Conservation (phyloP, 2,113 vertebrate species). For the Piprites chloris region DNA sequence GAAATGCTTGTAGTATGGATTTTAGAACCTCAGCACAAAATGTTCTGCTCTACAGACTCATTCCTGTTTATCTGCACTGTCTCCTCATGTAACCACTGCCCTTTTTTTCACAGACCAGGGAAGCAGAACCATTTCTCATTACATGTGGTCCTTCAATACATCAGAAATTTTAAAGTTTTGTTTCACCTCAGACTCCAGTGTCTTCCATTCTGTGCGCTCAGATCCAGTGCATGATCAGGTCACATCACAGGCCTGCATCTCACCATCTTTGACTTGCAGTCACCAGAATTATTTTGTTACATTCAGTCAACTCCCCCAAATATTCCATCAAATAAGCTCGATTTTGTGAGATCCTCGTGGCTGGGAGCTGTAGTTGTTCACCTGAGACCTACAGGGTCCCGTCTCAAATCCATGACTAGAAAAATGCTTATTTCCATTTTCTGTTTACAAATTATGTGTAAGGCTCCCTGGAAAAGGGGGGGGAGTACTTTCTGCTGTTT, state of each 20-base stretch:
- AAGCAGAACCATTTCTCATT: not conserved
- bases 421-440: not conserved
- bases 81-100: not conserved
- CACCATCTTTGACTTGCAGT: not conserved
- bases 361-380: not conserved
- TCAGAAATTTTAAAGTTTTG: not conserved
- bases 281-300: not conserved
- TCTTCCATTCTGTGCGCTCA: not conserved
- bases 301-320: not conserved
- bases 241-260: not conserved
- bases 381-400: not conserved
- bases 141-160: not conserved
- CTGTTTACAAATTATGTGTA: not conserved
- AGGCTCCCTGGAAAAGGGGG: not conserved
- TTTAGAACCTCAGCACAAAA: not conserved
- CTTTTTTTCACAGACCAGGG: not conserved
- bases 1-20: not conserved
- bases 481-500: not conserved
- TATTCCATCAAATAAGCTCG: not conserved
- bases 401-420: not conserved
- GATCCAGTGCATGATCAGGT: not conserved
- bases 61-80: not conserved
- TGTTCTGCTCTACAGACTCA: not conserved
- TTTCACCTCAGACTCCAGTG: rapidly evolving
- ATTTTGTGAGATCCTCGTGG: not conserved